These are phyloP conservation scores for Venturia canescens DNA, from an alignment of 1,140 invertebrate genomes.

Conservation along the genomic window DNA sequence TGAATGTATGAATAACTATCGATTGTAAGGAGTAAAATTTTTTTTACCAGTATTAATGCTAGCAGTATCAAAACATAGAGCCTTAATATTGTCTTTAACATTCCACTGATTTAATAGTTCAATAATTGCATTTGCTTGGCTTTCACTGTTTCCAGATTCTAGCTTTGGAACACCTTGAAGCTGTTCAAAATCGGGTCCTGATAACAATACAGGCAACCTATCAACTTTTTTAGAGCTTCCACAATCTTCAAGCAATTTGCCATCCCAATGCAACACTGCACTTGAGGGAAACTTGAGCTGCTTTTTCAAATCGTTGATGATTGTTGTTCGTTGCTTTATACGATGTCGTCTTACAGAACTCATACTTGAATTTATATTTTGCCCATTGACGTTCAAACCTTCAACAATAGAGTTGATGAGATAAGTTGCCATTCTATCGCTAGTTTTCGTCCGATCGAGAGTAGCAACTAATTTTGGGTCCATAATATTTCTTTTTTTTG, in stretches of 20 bases:
- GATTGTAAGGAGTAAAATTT: neutral
- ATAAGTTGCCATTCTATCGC: neutral
- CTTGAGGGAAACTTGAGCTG: constrained; percentile 10
- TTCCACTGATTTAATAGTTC: constrained; percentile 48
- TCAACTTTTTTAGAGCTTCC: constrained; percentile 42
- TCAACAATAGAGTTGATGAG: neutral
- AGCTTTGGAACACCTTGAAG: constrained; percentile 39
- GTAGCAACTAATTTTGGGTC: neutral
- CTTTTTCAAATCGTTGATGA: constrained; percentile 36
- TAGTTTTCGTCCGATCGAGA: neutral
- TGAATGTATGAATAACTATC: neutral
- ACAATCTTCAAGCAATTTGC: constrained; percentile 34
- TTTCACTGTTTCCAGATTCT: constrained; percentile 14
- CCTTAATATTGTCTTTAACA: constrained; percentile 21
- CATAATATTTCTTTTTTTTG: neutral
- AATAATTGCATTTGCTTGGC: constrained; percentile 40
- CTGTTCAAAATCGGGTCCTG: constrained; percentile 40
- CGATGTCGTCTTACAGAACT: constrained; percentile 37
- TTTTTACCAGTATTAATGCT: neutral
- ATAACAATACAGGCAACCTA: constrained; percentile 38
- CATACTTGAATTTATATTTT: neutral
- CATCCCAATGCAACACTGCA: constrained; percentile 42
- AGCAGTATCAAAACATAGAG: constrained; percentile 1
- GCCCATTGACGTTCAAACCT: neutral
- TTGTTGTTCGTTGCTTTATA: constrained; percentile 25